Conservation (phyloP, 2,888 invertebrate species). For the Aplocera efformata region DNA sequence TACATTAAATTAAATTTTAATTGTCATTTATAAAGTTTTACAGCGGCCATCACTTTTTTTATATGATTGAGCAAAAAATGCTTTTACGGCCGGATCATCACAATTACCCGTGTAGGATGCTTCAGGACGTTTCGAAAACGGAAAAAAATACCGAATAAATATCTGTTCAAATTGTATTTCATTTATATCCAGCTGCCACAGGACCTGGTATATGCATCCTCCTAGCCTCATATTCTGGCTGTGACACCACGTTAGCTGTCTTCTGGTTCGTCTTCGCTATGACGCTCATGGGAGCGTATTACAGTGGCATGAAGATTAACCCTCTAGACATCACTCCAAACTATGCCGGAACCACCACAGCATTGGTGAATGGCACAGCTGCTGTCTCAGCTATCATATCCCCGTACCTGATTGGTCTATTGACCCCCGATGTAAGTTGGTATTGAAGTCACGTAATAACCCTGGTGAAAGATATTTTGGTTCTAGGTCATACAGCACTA, state of each 20-base stretch:
- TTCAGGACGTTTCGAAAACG: no score
- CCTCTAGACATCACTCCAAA: slow-evolving; percentile 83
- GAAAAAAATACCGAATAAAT: no score
- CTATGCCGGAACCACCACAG: slow-evolving; percentile 83
- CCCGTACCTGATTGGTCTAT: slow-evolving; percentile 81
- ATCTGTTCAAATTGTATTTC: no score
- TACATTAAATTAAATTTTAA: no score
- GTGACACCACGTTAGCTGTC: slow-evolving; percentile 74
- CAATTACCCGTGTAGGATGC: no score
- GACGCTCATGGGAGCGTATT: slow-evolving; percentile 86
- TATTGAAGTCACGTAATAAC: no score
- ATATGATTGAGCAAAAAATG: no score
- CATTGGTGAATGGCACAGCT: slow-evolving; percentile 83
- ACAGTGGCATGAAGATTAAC: slow-evolving; percentile 85
- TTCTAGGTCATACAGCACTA: no score
- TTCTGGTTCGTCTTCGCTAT: slow-evolving; percentile 83
- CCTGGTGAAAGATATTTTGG: no score
- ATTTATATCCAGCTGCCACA: slow-evolving; percentile 74
- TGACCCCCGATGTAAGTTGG: slow-evolving; percentile 81
- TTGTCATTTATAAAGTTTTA: no score
- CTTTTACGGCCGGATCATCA: no score
- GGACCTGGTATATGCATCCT: slow-evolving; percentile 83
- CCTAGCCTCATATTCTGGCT: slow-evolving; percentile 82
- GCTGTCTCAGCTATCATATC: slow-evolving; percentile 82
- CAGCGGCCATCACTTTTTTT: no score